Evolutionary conservation across 2,888 invertebrate genomes (phyloP), one percentile per base, ranked within the genome.

Genomic region (Drosophila parthenogenetica): DNA sequence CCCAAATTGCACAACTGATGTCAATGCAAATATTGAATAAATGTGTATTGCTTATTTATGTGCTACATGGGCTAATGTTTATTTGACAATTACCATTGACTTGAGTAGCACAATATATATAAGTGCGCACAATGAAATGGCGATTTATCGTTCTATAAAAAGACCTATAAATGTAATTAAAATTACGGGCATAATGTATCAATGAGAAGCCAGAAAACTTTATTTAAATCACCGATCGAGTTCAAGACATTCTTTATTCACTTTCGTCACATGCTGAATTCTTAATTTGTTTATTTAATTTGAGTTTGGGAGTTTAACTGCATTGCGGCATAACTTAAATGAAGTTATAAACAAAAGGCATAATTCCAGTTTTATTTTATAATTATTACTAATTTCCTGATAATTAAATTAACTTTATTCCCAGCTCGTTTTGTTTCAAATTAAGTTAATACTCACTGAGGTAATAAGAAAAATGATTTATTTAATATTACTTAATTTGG

Each of bases 1-100:
- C 22, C 0, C 22, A 22, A 22, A 59, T 11, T 72, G 66, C 42
- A 69, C 32, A 19, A 74, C 77, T 81, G 81, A 84, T 83, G 78
- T 81, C 80, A 86, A 81, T 66, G 55, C 67, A 84, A 83, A 85
- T 65, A 82, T 58, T 29, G 11, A 43, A 55, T 19, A 55, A 51
- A 51, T 53, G 48, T 16, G 48, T 14, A 57, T 65, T 45, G 22
- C 22, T 22, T 22, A 22, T 22, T 22, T 22, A 22, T 22, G 22
- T 22, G 5, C 22, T 22, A 22, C 22, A 22, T 22, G 4, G 22
- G 22, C 22, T 22, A 45, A 43, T 46, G 11, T 39, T 75, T 62
- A 64, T 76, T 68, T 43, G 35, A 40, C 43, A 32, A 45, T 48
- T 51, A 48, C 32, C 40, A 62, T 57, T 58, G 61, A 35, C 19